A percentile compares a stretch with the other conserved stretches of the same genome.
These are phyloP conservation scores for Phoxinus phoxinus DNA, from an alignment of 2,113 vertebrate genomes.

Conservation along the genomic window DNA sequence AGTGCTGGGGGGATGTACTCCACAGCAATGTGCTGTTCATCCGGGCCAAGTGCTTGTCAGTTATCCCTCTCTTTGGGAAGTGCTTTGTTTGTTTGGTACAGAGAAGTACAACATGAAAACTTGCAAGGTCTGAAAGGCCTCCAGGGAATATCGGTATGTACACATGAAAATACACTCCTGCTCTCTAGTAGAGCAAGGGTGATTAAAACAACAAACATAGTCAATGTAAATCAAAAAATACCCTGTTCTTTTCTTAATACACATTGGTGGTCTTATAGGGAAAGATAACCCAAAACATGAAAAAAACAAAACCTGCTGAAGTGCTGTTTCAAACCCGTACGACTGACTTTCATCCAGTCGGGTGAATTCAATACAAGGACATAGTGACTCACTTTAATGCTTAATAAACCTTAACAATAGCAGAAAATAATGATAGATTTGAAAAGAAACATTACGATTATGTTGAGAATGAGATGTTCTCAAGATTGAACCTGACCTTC, in stretches of 20 bases:
- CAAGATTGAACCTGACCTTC: background rate
- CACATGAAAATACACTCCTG: slow-evolving; percentile 5
- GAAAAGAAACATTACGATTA: background rate
- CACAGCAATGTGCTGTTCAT: slow-evolving; percentile 13
- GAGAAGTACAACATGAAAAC: slow-evolving; percentile 34
- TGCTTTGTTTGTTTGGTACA: slow-evolving; percentile 54
- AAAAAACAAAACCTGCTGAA: no score
- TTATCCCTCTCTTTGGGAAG: slow-evolving; percentile 37
- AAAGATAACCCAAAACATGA: background rate
- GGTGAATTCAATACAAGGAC: background rate
- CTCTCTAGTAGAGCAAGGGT: background rate
- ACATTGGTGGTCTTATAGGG: background rate
- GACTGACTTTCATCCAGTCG: background rate
- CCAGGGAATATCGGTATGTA: background rate
- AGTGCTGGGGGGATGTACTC: slow-evolving; percentile 30
- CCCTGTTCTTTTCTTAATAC: background rate
- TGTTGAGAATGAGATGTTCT: background rate
- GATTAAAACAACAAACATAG: slow-evolving; percentile 13
- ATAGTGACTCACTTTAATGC: background rate
- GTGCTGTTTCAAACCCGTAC: background rate
- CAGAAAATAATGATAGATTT: background rate
- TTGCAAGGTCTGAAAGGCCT: slow-evolving; percentile 2
- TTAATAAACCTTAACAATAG: background rate
- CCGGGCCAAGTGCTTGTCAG: slow-evolving; percentile 35
- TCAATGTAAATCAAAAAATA: background rate